phyloP scores from a whole-genome alignment of 2,113 vertebrate genomes.

The Lepidiolamprologus cunningtoni region DNA sequence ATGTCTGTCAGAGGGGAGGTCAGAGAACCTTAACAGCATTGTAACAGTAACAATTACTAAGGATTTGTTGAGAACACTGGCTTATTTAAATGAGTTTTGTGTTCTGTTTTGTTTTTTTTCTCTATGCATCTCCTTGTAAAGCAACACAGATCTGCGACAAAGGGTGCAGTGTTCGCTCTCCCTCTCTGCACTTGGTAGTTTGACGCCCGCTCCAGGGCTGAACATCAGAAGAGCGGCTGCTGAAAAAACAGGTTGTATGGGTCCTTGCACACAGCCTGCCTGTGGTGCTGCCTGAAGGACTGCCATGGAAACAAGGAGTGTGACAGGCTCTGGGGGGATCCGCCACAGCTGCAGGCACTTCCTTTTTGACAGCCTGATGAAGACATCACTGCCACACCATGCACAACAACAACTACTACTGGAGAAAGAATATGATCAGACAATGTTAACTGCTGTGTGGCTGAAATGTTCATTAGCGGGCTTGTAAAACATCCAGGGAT shows the following conservation, averaged over 20 bases:
- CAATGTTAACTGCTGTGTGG: constrained; percentile 70
- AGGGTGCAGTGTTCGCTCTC: constrained; percentile 37
- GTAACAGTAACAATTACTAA: constrained; percentile 55
- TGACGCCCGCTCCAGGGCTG: constrained; percentile 71
- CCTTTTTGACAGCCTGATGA: constrained; percentile 78
- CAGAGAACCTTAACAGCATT: constrained; percentile 42
- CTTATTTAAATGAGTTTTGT: constrained; percentile 64
- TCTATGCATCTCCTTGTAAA: constrained; percentile 49
- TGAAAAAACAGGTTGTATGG: constrained; percentile 77
- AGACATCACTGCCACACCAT: constrained; percentile 76
- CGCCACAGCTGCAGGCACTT: constrained; percentile 76
- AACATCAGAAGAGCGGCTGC: constrained; percentile 74
- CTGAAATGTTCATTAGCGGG: constrained; percentile 71
- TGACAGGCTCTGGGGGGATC: constrained; percentile 77
- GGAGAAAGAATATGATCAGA: constrained; percentile 61
- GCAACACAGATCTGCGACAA: constrained; percentile 41
- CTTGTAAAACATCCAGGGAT: constrained; percentile 67
- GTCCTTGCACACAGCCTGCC: constrained; percentile 75
- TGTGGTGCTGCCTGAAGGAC: constrained; percentile 80
- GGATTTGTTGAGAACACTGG: constrained; percentile 39
- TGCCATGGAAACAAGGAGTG: constrained; percentile 81
- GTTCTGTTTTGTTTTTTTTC: background rate
- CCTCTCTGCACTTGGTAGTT: constrained; percentile 49
- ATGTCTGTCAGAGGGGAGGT: constrained; percentile 40
- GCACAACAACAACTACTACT: constrained; percentile 63